These are phyloP conservation scores for Cepaea hortensis DNA, from an alignment of 2,888 invertebrate genomes.

Conservation along the genomic window DNA sequence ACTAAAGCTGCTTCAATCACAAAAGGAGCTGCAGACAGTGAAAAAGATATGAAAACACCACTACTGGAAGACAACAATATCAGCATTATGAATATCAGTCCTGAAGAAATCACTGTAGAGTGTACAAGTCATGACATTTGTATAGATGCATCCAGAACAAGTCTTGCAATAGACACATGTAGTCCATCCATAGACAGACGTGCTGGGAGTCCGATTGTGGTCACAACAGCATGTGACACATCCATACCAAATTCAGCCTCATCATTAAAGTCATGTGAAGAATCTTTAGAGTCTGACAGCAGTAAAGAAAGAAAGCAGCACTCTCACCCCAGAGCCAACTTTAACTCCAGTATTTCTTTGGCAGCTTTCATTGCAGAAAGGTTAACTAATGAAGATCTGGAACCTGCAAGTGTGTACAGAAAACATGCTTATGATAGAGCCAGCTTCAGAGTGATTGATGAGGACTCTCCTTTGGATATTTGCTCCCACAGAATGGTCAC, in stretches of 20 bases:
- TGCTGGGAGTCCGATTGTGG: too few relatives aligned
- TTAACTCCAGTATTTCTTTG: slow-evolving; percentile 27
- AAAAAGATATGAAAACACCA: not conserved
- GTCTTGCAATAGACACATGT: too few relatives aligned
- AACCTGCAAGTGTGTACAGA: not conserved
- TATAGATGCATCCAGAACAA: too few relatives aligned
- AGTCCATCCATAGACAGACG: too few relatives aligned
- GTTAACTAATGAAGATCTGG: slow-evolving; percentile 18
- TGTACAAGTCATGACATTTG: too few relatives aligned
- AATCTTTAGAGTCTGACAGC: not conserved
- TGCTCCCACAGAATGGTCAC: too few relatives aligned
- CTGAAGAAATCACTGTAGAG: not conserved
- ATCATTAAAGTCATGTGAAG: not conserved
- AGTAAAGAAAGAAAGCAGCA: not conserved
- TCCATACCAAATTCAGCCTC: not conserved
- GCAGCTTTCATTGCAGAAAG: slow-evolving; percentile 46
- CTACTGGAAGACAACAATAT: too few relatives aligned
- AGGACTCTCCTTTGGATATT: not conserved
- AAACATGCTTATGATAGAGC: too few relatives aligned
- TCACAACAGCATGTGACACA: not conserved
- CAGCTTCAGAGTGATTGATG: not conserved
- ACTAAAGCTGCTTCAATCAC: not conserved
- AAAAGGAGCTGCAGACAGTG: not conserved
- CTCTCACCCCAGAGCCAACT: not conserved
- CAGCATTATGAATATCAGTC: not conserved